Evolutionary conservation across 2,797 vertebrate genomes (phyloP).

Genomic region (Fistularia tabacaria): DNA sequence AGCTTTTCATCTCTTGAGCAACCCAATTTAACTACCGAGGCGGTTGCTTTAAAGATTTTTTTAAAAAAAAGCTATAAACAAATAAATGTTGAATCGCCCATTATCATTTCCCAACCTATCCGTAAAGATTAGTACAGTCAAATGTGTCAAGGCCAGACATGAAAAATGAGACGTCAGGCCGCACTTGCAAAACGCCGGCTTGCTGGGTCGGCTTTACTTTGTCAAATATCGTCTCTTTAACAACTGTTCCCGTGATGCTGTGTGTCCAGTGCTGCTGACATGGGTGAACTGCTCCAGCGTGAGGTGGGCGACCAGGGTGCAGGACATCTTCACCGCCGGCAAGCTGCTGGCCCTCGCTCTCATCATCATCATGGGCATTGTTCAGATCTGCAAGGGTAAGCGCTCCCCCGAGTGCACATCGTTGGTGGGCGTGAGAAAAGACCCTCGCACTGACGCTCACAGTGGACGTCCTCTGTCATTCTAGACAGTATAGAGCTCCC

Average conservation of each 20-base stretch:
- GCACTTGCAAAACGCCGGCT: background rate
- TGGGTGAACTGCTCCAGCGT: slow-evolving; percentile 94
- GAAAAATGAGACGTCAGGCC: background rate
- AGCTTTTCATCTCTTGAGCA: too few relatives aligned
- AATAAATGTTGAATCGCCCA: too few relatives aligned
- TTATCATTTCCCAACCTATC: too few relatives aligned
- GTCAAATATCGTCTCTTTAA: too few relatives aligned
- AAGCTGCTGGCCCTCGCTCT: slow-evolving; percentile 88
- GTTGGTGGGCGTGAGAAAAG: background rate
- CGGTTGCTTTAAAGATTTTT: too few relatives aligned
- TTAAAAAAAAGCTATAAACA: too few relatives aligned
- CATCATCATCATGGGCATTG: slow-evolving; percentile 91
- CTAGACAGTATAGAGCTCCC: slow-evolving; percentile 11
- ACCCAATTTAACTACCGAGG: too few relatives aligned
- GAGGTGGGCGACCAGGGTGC: slow-evolving; percentile 89
- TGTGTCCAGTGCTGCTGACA: slow-evolving; percentile 79
- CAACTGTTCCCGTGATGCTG: background rate
- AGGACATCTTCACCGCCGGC: slow-evolving; percentile 91
- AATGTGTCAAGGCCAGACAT: too few relatives aligned
- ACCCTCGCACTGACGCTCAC: slow-evolving; percentile 18
- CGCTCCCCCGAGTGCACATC: too few relatives aligned
- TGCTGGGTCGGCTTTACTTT: too few relatives aligned
- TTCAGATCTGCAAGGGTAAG: slow-evolving; percentile 92
- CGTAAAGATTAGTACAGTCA: too few relatives aligned
- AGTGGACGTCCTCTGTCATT: slow-evolving; percentile 16